Conservation (phyloP, 2,888 invertebrate genomes). For the Crocallis elinguaria region DNA sequence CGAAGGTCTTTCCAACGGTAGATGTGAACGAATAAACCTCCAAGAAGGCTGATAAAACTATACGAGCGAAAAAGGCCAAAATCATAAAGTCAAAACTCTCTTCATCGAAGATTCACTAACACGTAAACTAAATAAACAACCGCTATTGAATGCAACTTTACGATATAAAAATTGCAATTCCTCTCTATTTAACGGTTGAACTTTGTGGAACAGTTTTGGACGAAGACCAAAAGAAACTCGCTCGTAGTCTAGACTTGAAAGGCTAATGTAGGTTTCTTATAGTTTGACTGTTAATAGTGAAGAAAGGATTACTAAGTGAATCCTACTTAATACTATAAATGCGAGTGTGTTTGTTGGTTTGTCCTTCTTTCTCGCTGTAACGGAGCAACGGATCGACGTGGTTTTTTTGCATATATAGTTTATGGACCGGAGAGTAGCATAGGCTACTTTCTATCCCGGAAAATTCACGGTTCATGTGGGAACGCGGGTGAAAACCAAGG, state of each 20-base stretch:
- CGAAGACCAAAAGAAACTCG: constrained; percentile 37
- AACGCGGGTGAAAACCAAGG: too few species aligned
- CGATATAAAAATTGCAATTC: constrained; percentile 46
- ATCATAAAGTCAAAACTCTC: constrained; percentile 18
- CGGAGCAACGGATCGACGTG: too few species aligned
- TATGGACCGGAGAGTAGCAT: too few species aligned
- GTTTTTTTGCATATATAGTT: too few species aligned
- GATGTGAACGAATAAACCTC: background rate
- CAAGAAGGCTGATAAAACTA: background rate
- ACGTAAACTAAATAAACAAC: constrained; percentile 24
- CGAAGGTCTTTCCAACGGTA: too few species aligned
- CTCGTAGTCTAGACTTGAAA: background rate
- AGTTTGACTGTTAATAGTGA: background rate
- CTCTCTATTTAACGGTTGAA: constrained; percentile 43
- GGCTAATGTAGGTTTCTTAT: background rate
- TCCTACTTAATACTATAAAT: too few species aligned
- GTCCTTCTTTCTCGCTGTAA: too few species aligned
- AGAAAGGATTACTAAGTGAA: too few species aligned
- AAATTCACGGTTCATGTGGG: too few species aligned
- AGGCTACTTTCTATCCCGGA: too few species aligned
- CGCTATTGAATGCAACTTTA: constrained; percentile 42
- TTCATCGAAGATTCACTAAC: constrained; percentile 19
- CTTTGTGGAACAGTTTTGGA: constrained; percentile 44
- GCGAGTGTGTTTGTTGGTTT: too few species aligned
- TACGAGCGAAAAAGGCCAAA: background rate